These are phyloP conservation scores for Zhuqinia jingwanae DNA, from an alignment of 2,888 invertebrate genomes.

Conservation along the genomic window DNA sequence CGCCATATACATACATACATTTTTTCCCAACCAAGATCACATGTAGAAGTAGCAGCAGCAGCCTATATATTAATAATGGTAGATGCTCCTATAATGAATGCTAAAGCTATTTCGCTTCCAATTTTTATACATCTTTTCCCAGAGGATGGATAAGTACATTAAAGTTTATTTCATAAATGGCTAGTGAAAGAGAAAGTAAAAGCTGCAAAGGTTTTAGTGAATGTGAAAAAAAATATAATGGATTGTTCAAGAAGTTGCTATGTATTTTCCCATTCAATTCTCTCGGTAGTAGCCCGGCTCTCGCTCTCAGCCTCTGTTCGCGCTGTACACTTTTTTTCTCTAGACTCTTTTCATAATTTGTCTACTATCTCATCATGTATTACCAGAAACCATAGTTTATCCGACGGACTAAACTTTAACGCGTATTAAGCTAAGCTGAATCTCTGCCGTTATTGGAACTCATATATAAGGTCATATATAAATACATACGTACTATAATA, in stretches of 20 bases:
- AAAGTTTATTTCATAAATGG: constrained; percentile 63
- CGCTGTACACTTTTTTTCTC: not conserved
- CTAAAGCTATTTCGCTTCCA: not conserved
- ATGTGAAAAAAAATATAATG: constrained; percentile 46
- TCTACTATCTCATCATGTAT: constrained; percentile 39
- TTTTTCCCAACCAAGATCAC: not conserved
- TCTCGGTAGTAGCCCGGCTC: not conserved
- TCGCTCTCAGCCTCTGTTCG: not conserved
- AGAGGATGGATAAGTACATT: constrained; percentile 51
- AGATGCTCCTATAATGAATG: not conserved
- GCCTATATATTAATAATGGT: not conserved
- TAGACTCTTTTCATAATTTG: constrained; percentile 47
- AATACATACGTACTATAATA: too few relatives aligned
- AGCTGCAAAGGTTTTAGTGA: constrained; percentile 28
- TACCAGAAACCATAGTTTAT: constrained; percentile 10
- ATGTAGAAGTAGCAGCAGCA: not conserved
- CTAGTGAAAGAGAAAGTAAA: constrained; percentile 43
- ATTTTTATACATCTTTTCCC: constrained; percentile 40
- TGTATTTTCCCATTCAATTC: constrained; percentile 34
- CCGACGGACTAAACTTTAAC: not conserved
- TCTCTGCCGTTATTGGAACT: constrained; percentile 14
- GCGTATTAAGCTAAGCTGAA: constrained; percentile 19
- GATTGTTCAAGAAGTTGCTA: constrained; percentile 49
- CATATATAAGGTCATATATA: not conserved
- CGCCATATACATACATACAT: not conserved